phyloP scores from a whole-genome alignment of 2,113 vertebrate species.

The Bettongia penicillata region DNA sequence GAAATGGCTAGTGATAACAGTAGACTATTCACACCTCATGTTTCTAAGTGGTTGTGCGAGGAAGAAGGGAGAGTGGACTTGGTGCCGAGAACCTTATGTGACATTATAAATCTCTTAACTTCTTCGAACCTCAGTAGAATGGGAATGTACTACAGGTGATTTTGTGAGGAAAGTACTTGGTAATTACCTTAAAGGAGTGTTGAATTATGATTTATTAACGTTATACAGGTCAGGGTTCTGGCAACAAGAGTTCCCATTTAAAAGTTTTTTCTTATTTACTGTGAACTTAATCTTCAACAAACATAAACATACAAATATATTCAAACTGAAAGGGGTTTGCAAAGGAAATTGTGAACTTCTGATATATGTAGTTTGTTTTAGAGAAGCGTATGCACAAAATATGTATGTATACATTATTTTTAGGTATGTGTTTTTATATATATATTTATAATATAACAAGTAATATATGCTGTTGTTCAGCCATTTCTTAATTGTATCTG shows the following conservation, averaged over 20 bases:
- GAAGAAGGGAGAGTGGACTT: not conserved
- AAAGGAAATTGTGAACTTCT: not conserved
- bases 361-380: not conserved
- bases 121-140: not conserved
- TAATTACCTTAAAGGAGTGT: not conserved
- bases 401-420: not conserved
- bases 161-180: not conserved
- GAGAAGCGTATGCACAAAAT: not conserved
- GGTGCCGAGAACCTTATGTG: not conserved
- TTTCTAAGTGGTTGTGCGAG: not conserved
- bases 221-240: not conserved
- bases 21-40: not conserved
- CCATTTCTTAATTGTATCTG: not conserved
- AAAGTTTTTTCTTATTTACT: too few relatives aligned
- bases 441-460: not conserved
- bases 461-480: not conserved
- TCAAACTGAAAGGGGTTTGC: not conserved
- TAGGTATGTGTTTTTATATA: not conserved
- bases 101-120: not conserved
- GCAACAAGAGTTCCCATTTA: not conserved
- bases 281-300: not conserved
- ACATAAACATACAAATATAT: not conserved
- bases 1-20: not conserved
- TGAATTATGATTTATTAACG: not conserved
- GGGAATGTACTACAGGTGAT: not conserved